phyloP scores from a whole-genome alignment of 2,888 invertebrate genomes.

The Ennomos quercinarius region DNA sequence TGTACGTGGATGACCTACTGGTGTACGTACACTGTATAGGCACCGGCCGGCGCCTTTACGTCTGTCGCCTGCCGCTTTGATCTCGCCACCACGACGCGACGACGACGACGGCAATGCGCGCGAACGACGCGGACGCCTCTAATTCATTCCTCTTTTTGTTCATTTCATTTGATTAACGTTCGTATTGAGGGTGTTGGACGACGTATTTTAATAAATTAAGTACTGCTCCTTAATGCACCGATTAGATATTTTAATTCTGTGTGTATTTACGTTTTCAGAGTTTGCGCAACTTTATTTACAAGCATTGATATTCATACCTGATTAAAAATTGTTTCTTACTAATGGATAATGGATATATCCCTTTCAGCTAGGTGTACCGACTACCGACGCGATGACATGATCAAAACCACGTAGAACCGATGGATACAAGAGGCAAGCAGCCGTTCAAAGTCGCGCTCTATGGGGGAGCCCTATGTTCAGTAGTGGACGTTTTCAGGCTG shows the following conservation, averaged over 20 bases:
- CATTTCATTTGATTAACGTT: slow-evolving; percentile 55
- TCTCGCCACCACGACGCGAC: slow-evolving; percentile 55
- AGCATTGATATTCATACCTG: too few relatives aligned
- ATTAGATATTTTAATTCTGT: not conserved
- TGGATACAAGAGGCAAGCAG: too few relatives aligned
- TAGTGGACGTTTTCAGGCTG: not conserved
- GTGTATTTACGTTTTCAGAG: not conserved
- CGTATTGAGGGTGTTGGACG: slow-evolving; percentile 6
- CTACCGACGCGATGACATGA: too few relatives aligned
- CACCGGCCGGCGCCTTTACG: slow-evolving; percentile 53
- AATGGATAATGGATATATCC: too few relatives aligned
- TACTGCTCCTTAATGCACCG: slow-evolving; percentile 6
- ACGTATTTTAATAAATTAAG: slow-evolving; percentile 3
- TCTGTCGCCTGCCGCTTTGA: slow-evolving; percentile 57
- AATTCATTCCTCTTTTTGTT: slow-evolving; percentile 69
- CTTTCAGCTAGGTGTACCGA: too few relatives aligned
- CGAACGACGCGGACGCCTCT: slow-evolving; percentile 42
- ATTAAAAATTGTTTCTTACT: too few relatives aligned
- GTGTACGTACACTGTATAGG: not conserved
- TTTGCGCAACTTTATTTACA: too few relatives aligned
- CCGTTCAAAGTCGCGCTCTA: too few relatives aligned
- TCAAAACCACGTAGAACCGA: too few relatives aligned
- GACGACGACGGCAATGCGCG: too few relatives aligned
- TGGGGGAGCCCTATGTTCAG: too few relatives aligned
- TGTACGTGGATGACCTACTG: slow-evolving; percentile 4